phyloP scores from a whole-genome alignment of 1,140 invertebrate species.

The Drosophila sp. region DNA sequence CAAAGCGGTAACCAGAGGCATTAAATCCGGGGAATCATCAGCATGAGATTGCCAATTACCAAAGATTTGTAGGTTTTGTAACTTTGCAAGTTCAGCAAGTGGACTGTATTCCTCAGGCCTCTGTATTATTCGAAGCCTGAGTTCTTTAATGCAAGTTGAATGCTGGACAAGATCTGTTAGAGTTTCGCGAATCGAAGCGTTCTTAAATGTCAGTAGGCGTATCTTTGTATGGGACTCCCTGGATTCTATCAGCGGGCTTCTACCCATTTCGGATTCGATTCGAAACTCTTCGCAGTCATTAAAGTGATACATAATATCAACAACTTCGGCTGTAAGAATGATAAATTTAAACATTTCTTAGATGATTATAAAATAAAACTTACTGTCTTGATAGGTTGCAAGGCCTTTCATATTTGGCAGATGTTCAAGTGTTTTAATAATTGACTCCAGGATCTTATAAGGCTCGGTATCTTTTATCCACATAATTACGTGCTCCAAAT shows the following conservation, averaged over 20 bases:
- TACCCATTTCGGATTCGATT: conserved; percentile 7
- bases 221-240: conserved; percentile 21
- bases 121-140: conserved; percentile 13
- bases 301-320: conserved; percentile 22
- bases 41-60: neutral
- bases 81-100: conserved; percentile 7
- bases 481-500: conserved; percentile 12
- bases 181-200: conserved; percentile 1
- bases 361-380: neutral
- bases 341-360: neutral
- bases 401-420: conserved; percentile 25
- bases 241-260: conserved; percentile 19
- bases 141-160: conserved; percentile 10
- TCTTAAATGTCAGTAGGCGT: conserved; percentile 12
- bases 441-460: neutral
- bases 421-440: neutral
- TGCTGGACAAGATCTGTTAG: conserved; percentile 15
- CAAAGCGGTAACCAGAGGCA: conserved; percentile 17
- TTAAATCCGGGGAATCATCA: neutral
- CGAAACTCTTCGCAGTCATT: neutral
- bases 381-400: conserved; percentile 29
- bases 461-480: conserved; percentile 31
- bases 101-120: conserved; percentile 21
- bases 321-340: conserved; percentile 1
- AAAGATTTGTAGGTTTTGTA: conserved; percentile 12